These are phyloP conservation scores for Bufo bufo DNA, from an alignment of 2,113 vertebrate species.

Conservation along the genomic window DNA sequence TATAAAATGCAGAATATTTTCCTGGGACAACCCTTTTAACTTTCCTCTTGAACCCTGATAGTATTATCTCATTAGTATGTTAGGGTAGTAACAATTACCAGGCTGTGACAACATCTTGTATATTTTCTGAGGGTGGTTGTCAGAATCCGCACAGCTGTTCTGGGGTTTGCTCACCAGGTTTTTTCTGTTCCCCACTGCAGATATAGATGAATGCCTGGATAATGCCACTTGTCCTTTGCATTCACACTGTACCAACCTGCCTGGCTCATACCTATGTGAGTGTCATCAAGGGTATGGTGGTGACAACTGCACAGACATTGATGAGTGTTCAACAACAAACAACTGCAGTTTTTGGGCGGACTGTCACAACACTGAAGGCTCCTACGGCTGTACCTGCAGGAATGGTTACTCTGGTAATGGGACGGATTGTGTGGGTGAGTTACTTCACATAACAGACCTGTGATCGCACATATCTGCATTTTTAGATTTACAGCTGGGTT, in stretches of 20 bases:
- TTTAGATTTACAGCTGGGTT: too few relatives aligned
- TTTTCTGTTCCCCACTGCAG: background rate
- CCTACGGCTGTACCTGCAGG: slow-evolving; percentile 34
- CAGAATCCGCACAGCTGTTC: background rate
- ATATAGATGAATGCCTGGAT: slow-evolving; percentile 43
- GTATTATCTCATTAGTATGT: too few relatives aligned
- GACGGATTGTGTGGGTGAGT: slow-evolving; percentile 12
- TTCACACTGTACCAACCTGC: slow-evolving; percentile 18
- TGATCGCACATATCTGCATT: too few relatives aligned
- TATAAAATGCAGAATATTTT: too few relatives aligned
- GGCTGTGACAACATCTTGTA: background rate
- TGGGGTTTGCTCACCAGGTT: background rate
- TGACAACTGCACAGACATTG: slow-evolving; percentile 41
- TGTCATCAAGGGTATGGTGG: slow-evolving; percentile 22
- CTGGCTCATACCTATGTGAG: slow-evolving; percentile 9
- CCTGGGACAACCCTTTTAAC: too few relatives aligned
- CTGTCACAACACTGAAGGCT: slow-evolving; percentile 38
- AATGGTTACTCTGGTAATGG: slow-evolving; percentile 35
- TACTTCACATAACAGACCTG: too few relatives aligned
- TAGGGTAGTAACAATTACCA: too few relatives aligned
- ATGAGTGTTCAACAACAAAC: slow-evolving; percentile 26
- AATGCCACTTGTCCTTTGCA: background rate
- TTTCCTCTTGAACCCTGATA: too few relatives aligned
- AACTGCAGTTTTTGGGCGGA: slow-evolving; percentile 25
- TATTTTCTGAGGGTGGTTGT: background rate